Base-by-base conservation (phyloP, 1,140 invertebrate genomes). In the Lordiphosa collinella region DNA sequence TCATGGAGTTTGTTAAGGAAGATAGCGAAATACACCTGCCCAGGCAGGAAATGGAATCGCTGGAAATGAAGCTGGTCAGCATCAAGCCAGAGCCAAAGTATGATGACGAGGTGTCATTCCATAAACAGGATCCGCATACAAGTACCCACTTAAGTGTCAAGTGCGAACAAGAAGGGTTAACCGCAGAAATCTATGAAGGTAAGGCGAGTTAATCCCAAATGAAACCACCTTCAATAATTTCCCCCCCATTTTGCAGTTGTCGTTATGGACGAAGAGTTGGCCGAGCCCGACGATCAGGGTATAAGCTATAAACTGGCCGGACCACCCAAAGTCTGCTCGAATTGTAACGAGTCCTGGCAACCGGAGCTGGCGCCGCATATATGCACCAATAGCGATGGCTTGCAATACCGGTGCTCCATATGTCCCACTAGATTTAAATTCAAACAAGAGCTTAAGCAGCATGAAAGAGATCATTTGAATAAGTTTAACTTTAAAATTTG, bases 281-380 rank as follows among this genome's bases (percentile, higher is more conserved):
- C 5, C 25, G 6, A 8, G 0, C 25, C 25, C 25, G 40, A 43
- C 10, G 41, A 31, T 31, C 0, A 29, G 5, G 25, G 7, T 8
- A 44, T 44, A 9, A 44, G 11, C 8, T 44, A 44, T 29, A 29
- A 3, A 13, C 12, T 44, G 41, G 29, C 29, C 11, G 41, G 41
- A 12, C 41, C 41, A 31, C 41, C 41, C 22, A 44, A 44, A 13
- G n/a, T 44, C 11, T 44, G 41, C 5, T 44, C 41, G 1, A 44
- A 44, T 7, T 44, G 41, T 31, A 29, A 29, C 9, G 3, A 31
- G 11, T 11, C 41, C 4, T 44, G 41, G 41, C 41, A 44, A 4
- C 41, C 41, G 7, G 41, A 44, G 4, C 1, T 44, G 11, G 22
- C 25, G 3, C 41, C 7, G 7, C 41, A 44, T 44, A 13, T 8